Base-by-base conservation (phyloP, 1,140 invertebrate genomes). In the Matsumurasca onukii region DNA sequence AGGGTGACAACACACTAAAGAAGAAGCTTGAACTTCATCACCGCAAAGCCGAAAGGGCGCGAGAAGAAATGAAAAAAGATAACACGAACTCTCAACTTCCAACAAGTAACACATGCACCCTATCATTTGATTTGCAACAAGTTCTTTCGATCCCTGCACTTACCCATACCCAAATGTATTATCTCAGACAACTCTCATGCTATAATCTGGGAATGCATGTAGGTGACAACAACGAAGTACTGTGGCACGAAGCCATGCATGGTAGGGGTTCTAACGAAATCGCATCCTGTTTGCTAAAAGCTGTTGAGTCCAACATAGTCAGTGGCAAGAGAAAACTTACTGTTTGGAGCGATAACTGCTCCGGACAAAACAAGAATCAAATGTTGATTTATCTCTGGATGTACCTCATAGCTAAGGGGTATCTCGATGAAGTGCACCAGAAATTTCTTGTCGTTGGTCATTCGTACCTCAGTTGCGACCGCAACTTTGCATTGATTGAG, bases 201-300 rank as follows among this genome's bases (percentile, higher is more conserved):
- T 73, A 68, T 52, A 68, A 71, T 59, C 51, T 73, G 20, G 64
- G 57, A 24, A 52, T 73, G 51, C 69, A 73, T 55, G 39, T 34
- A 20, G 22, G 67, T 9, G 61, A 72, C 3, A 72, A 34, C 69
- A 51, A 66, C 65, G 34, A 13, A 3, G 72, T 34, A 67, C 45
- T 73, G 27, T 72, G 72, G 70, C 72, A 73, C 51, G 69, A 73
- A 55, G 69, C 59, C 0, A 52, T 66, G 64, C 61, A 48, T 27
- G 64, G 69, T 24, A n/a, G 68, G 55, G 71, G 72, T 15, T 34
- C 17, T n/a, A 67, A 67, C 29, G 20, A 67, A 55, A 67, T 67
- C n/a, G 65, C 65, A 17, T 25, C 20, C 30, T 67, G 65, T 48
- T 61, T 67, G n/a, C 29, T 67, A 67, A 49, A 17, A 66, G 64